phyloP scores from a whole-genome alignment of 64 coral and sea anemone genomes.

The Stichodactyla mertensii region DNA sequence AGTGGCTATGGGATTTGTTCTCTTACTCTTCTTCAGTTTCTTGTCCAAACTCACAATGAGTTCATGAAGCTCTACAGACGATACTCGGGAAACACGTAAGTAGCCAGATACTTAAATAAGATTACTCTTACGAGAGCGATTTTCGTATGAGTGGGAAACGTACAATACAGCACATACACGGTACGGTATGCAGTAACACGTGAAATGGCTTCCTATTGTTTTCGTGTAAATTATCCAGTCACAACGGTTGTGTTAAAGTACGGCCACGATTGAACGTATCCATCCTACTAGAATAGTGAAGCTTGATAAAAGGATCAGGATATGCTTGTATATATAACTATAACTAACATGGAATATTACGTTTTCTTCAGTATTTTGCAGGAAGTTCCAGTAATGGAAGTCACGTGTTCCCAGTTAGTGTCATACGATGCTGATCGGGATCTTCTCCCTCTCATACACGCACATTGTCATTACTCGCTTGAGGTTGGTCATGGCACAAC shows the following conservation, averaged over 20 bases:
- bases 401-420: constrained; percentile 38
- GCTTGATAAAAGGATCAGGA: too few species aligned
- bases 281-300: too few species aligned
- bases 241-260: too few species aligned
- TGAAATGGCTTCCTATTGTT: neutral
- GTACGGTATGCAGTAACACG: neutral
- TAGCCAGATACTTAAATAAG: too few species aligned
- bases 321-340: neutral
- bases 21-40: neutral
- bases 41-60: constrained; percentile 14
- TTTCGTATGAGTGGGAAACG: too few species aligned
- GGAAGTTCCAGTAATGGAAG: constrained; percentile 26
- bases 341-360: neutral
- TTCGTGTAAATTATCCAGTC: too few species aligned
- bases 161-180: neutral
- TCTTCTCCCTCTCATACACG: constrained; percentile 39
- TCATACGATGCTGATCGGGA: constrained; percentile 55
- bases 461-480: constrained; percentile 61
- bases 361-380: constrained; percentile 18
- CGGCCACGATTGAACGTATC: too few species aligned
- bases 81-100: constrained; percentile 1
- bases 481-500: constrained; percentile 47
- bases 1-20: constrained; percentile 17
- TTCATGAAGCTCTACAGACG: constrained; percentile 1
- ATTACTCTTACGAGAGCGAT: too few species aligned